Percentiles rank a stretch among this genome's conserved stretches.
These are phyloP conservation scores for Coboldia fuscipes DNA, from an alignment of 1,140 invertebrate genomes.

Conservation along the genomic window DNA sequence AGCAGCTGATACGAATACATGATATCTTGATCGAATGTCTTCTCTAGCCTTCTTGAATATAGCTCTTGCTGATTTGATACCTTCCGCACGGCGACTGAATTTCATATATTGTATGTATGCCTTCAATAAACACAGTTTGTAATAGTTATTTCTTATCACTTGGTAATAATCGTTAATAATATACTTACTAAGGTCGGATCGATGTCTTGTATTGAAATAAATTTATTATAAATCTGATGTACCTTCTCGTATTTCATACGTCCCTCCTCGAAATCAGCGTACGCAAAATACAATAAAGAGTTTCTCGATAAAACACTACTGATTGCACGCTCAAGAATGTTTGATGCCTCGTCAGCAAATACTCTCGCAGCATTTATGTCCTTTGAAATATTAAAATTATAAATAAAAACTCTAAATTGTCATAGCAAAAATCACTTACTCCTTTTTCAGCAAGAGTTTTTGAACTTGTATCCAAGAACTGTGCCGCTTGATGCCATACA, in stretches of 20 bases:
- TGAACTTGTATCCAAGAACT: slow-evolving; percentile 85
- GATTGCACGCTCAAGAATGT: slow-evolving; percentile 82
- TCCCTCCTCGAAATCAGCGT: slow-evolving; percentile 97
- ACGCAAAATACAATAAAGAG: slow-evolving; percentile 90
- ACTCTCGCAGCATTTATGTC: slow-evolving; percentile 78
- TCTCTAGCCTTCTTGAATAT: slow-evolving; percentile 93
- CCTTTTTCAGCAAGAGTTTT: slow-evolving; percentile 87
- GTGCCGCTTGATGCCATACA: slow-evolving; percentile 96
- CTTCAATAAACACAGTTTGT: slow-evolving; percentile 23
- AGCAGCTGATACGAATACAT: slow-evolving; percentile 90
- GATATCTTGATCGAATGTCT: slow-evolving; percentile 64
- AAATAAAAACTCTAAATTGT: no score
- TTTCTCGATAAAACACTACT: slow-evolving; percentile 73
- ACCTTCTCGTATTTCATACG: slow-evolving; percentile 93
- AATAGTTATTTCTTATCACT: no score
- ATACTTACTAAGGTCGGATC: slow-evolving; percentile 78
- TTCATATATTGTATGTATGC: slow-evolving; percentile 99
- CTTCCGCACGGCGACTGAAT: slow-evolving; percentile 89
- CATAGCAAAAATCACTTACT: no score
- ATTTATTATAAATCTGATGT: slow-evolving; percentile 86
- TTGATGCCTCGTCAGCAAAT: slow-evolving; percentile 84
- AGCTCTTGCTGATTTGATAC: slow-evolving; percentile 84
- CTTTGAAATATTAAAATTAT: slow-evolving; percentile 29
- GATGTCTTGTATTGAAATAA: slow-evolving; percentile 69
- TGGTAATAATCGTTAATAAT: neutral